Conservation (phyloP, 2,113 vertebrate genomes). For the Papio anubis region DNA sequence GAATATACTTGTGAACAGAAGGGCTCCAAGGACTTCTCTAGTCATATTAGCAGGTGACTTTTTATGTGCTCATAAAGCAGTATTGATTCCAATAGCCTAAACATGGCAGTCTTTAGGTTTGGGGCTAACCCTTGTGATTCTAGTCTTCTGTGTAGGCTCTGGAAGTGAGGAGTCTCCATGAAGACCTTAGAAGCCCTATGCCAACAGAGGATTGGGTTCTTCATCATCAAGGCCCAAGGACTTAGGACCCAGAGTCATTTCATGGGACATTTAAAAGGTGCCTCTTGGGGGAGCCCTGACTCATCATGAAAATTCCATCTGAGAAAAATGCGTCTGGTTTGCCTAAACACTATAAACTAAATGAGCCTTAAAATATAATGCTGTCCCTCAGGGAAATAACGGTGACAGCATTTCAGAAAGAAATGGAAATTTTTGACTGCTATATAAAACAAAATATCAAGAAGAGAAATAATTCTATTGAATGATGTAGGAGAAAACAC, state of each 20-base stretch:
- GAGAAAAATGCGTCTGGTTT: conserved; percentile 48
- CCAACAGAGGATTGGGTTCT: accelerated
- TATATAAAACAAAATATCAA: neutral
- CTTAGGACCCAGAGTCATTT: neutral
- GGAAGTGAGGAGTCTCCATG: neutral
- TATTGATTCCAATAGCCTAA: neutral
- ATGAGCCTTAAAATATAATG: conserved; percentile 65
- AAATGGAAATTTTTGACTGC: neutral
- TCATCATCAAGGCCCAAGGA: neutral
- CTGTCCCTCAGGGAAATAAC: conserved; percentile 44
- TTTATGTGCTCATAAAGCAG: neutral
- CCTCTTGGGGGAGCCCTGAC: too few relatives aligned
- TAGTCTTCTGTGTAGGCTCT: neutral
- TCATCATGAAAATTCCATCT: conserved; percentile 58
- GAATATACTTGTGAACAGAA: neutral
- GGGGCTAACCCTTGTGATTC: neutral
- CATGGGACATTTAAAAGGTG: neutral
- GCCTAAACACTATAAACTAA: conserved; percentile 67
- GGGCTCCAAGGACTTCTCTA: neutral
- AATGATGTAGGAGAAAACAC: neutral
- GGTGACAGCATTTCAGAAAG: conserved; percentile 9
- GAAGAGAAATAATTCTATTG: neutral
- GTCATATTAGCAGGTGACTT: too few relatives aligned
- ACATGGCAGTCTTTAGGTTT: neutral
- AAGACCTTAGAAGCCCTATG: neutral